These are phyloP conservation scores for Saguinus imperator DNA, from an alignment of 2,113 vertebrate species.

Conservation along the genomic window DNA sequence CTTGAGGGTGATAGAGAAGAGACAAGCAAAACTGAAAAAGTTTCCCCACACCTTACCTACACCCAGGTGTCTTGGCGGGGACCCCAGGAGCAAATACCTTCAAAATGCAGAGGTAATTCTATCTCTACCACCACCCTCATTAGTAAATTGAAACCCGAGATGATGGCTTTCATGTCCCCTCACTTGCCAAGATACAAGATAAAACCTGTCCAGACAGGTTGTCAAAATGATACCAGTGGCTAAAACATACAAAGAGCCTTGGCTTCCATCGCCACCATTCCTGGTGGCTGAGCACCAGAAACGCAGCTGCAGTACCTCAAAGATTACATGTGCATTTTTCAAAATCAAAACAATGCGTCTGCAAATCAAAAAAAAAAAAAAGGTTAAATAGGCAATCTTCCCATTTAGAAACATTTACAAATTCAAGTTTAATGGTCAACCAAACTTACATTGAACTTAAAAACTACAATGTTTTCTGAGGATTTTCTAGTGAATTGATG, in stretches of 20 bases:
- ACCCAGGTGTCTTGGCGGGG: not conserved
- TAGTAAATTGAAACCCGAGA: not conserved
- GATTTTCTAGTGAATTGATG: not conserved
- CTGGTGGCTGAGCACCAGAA: fast-evolving
- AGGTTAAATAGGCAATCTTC: not conserved
- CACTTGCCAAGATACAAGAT: not conserved
- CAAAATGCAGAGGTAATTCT: not conserved
- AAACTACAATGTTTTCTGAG: not conserved
- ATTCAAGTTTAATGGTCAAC: not conserved
- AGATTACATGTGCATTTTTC: not conserved
- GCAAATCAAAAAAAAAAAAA: not conserved
- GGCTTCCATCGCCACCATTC: not conserved
- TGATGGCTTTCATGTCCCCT: not conserved
- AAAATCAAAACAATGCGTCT: not conserved
- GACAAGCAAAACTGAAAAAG: not conserved
- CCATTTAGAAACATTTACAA: not conserved
- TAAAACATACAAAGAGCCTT: not conserved
- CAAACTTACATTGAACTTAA: not conserved
- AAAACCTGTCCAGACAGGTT: not conserved
- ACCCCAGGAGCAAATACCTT: not conserved
- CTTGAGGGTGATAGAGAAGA: fast-evolving
- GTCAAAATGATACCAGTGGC: not conserved
- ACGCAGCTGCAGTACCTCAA: not conserved
- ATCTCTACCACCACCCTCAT: not conserved
- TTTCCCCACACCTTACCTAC: not conserved